Conservation (phyloP, 2,888 invertebrate species). For the Trypoxylon attenuatum region DNA sequence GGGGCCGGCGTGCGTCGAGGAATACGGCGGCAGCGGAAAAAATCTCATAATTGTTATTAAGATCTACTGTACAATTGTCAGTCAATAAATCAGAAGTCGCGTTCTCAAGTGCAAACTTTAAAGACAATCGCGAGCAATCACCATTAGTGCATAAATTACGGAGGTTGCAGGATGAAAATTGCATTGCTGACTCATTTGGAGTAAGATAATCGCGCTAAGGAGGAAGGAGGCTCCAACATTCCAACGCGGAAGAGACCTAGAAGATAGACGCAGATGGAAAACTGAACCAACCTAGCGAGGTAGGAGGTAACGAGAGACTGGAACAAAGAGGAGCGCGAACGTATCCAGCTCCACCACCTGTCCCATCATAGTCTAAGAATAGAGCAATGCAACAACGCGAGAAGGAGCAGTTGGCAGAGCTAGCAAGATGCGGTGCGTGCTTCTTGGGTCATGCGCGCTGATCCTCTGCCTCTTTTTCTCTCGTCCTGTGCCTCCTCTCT, state of each 20-base stretch:
- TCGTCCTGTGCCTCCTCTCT: conserved; percentile 19
- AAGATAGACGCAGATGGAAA: conserved; percentile 1
- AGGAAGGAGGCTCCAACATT: background rate
- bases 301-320: conserved; percentile 37
- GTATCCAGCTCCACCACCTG: conserved; percentile 65
- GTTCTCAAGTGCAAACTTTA: too few relatives aligned
- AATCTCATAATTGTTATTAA: too few relatives aligned
- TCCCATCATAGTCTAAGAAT: conserved; percentile 70
- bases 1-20: too few relatives aligned
- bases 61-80: too few relatives aligned
- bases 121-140: too few relatives aligned
- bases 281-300: background rate
- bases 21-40: too few relatives aligned
- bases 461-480: conserved; percentile 38
- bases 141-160: too few relatives aligned
- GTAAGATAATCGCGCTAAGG: background rate
- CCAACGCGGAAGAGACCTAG: background rate
- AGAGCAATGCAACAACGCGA: conserved; percentile 58
- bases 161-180: too few relatives aligned
- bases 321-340: conserved; percentile 32
- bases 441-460: conserved; percentile 40
- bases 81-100: too few relatives aligned
- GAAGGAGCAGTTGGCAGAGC: conserved; percentile 35
- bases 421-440: conserved; percentile 45
- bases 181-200: too few relatives aligned